phyloP scores from a whole-genome alignment of 2,888 invertebrate genomes.

The Mactromeris polynyma region DNA sequence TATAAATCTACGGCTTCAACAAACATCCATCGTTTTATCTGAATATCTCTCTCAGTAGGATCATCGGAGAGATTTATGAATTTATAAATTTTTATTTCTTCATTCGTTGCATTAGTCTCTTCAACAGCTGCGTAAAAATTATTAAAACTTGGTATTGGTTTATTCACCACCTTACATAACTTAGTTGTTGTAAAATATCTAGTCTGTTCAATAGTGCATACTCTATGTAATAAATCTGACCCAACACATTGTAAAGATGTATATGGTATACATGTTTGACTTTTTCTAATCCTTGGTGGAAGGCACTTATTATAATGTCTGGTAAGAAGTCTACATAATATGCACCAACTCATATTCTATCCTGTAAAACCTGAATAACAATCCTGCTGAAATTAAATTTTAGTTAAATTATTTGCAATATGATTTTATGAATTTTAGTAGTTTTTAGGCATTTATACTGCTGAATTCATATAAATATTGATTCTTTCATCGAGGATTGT shows the following conservation, averaged over 20 bases:
- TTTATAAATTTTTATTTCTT: slow-evolving; percentile 35
- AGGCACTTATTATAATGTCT: background rate
- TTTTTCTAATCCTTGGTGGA: background rate
- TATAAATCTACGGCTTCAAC: slow-evolving; percentile 89
- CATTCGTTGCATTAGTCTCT: slow-evolving; percentile 23
- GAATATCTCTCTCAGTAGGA: slow-evolving; percentile 58
- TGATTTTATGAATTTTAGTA: too few relatives aligned
- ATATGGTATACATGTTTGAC: background rate
- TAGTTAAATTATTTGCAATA: too few relatives aligned
- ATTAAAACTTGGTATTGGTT: slow-evolving; percentile 24
- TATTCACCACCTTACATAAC: background rate
- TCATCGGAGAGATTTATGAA: slow-evolving; percentile 39
- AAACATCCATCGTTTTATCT: slow-evolving; percentile 79
- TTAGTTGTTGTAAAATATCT: slow-evolving; percentile 6
- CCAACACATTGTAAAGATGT: background rate
- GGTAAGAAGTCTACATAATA: background rate
- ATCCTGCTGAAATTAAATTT: too few relatives aligned
- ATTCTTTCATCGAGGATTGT: too few relatives aligned
- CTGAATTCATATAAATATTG: too few relatives aligned
- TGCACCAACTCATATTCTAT: background rate
- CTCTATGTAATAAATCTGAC: background rate
- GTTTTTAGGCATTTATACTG: too few relatives aligned
- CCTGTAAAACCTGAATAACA: background rate
- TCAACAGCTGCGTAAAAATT: slow-evolving; percentile 38
- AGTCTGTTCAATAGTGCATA: background rate